phyloP scores from a whole-genome alignment of 2,113 vertebrate species.

The Microcebus lehilahytsara region DNA sequence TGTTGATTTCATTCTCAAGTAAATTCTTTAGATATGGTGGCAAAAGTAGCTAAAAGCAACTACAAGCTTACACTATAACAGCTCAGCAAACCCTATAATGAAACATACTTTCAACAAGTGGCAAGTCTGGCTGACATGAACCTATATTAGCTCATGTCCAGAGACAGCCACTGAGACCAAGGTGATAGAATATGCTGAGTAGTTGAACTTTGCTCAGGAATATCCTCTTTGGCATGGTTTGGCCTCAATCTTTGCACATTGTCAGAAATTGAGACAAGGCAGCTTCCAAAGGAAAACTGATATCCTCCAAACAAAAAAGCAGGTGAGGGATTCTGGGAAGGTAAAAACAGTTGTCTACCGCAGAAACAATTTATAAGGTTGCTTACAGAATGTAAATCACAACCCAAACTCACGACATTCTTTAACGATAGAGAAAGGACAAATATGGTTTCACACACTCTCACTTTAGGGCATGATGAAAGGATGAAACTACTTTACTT shows the following conservation, averaged over 20 bases:
- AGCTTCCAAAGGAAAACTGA: not conserved
- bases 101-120: not conserved
- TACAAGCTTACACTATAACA: not conserved
- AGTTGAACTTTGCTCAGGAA: not conserved
- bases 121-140: not conserved
- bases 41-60: not conserved
- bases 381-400: not conserved
- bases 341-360: not conserved
- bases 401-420: not conserved
- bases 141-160: not conserved
- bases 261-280: not conserved
- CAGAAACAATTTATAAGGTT: not conserved
- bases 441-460: not conserved
- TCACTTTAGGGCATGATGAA: not conserved
- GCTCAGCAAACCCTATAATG: not conserved
- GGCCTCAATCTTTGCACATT: not conserved
- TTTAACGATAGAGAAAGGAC: not conserved
- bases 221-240: not conserved
- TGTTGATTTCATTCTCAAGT: not conserved
- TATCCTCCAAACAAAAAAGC: not conserved
- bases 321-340: not conserved
- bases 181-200: not conserved
- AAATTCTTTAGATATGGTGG: not conserved
- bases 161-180: not conserved
- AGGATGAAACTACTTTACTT: not conserved